A percentile compares a stretch with the other conserved stretches of the same genome.
phyloP scores from a whole-genome alignment of 1,140 invertebrate genomes.

The Zaprionus nigranus region DNA sequence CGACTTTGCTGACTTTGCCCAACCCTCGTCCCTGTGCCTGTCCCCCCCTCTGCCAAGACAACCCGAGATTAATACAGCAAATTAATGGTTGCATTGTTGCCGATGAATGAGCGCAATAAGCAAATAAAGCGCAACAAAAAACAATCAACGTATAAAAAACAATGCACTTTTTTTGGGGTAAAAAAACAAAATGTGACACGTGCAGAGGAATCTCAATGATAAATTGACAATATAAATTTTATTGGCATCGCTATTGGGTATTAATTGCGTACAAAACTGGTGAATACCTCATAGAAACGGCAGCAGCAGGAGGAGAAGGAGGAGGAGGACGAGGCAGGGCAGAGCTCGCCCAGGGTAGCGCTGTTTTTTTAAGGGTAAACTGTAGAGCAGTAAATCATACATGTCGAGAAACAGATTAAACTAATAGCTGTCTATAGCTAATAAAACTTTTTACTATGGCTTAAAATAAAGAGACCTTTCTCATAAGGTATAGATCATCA shows the following conservation, averaged over 20 bases:
- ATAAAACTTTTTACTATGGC: not conserved
- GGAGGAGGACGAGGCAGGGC: not conserved
- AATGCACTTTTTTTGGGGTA: slow-evolving; percentile 27
- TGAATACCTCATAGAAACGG: not conserved
- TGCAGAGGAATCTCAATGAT: slow-evolving; percentile 64
- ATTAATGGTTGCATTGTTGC: slow-evolving; percentile 64
- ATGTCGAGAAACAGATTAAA: not conserved
- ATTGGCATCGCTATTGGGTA: slow-evolving; percentile 68
- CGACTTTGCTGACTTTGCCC: slow-evolving; percentile 21
- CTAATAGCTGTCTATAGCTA: not conserved
- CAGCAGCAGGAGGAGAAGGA: too few species aligned
- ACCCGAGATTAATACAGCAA: slow-evolving; percentile 69
- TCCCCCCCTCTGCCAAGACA: not conserved
- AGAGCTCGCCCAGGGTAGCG: slow-evolving; percentile 10
- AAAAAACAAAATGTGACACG: slow-evolving; percentile 62
- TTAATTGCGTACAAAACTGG: slow-evolving; percentile 59
- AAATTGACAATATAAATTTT: slow-evolving; percentile 68
- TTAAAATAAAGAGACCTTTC: not conserved
- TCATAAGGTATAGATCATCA: too few species aligned
- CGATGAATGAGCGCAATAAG: slow-evolving; percentile 28
- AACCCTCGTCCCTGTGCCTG: not conserved
- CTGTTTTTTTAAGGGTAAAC: not conserved
- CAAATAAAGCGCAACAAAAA: slow-evolving; percentile 17
- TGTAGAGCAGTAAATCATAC: not conserved
- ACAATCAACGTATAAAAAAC: slow-evolving; percentile 20